These are phyloP conservation scores for Plumapathes pennacea DNA, from an alignment of 92 coral and sea anemone genomes.

Conservation along the genomic window DNA sequence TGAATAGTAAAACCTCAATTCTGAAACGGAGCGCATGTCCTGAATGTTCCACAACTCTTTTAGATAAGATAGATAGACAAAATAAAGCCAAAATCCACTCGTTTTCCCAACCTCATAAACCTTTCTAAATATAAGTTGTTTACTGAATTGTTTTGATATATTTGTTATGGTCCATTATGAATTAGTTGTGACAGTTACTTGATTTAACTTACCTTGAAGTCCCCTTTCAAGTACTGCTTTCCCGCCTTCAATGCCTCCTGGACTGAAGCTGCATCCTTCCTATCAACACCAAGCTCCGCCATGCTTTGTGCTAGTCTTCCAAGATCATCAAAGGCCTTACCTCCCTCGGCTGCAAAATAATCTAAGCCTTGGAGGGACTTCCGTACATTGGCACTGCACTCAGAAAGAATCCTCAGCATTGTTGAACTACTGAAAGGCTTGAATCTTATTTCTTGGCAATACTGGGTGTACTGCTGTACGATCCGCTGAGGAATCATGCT, in stretches of 20 bases:
- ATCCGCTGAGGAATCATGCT: constrained; percentile 18
- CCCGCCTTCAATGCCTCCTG: constrained; percentile 11
- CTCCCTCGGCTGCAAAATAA: constrained; percentile 19
- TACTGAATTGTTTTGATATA: too few relatives aligned
- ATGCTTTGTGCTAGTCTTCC: constrained; percentile 1
- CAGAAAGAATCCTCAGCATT: constrained; percentile 14
- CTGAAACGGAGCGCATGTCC: too few relatives aligned
- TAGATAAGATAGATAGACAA: too few relatives aligned
- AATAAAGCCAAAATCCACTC: too few relatives aligned
- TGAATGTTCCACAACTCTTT: too few relatives aligned
- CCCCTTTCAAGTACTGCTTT: constrained; percentile 14
- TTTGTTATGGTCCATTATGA: too few relatives aligned
- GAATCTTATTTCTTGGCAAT: constrained; percentile 16
- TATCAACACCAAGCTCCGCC: constrained; percentile 3
- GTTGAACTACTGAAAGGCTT: constrained; percentile 13
- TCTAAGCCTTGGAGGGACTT: constrained; percentile 32
- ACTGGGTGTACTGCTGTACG: constrained; percentile 16
- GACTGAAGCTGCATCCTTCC: neutral
- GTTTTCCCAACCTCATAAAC: too few relatives aligned
- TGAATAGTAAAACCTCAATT: too few relatives aligned
- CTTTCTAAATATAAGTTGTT: too few relatives aligned
- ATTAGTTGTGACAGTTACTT: too few relatives aligned
- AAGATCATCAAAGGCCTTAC: constrained; percentile 16
- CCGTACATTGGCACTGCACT: constrained; percentile 22
- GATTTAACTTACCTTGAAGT: constrained; percentile 19